Percentiles rank a stretch among this genome's conserved stretches.
Conservation (phyloP, 1,140 invertebrate genomes). For the Drosophila pruinosa region DNA sequence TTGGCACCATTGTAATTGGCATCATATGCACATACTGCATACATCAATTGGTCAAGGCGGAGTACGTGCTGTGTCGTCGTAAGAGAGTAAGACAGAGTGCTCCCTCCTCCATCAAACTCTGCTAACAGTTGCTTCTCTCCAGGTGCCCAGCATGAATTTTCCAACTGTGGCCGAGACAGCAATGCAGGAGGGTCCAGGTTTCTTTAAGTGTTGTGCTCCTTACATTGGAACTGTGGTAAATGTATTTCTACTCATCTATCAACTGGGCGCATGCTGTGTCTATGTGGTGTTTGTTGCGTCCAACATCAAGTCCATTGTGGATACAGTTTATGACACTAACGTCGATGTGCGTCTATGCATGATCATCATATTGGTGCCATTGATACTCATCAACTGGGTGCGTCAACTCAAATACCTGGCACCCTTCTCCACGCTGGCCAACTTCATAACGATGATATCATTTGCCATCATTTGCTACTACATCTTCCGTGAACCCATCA, state of each 20-base stretch:
- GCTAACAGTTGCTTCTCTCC: not conserved
- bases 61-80: conserved; percentile 88
- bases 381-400: conserved; percentile 88
- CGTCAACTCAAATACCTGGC: conserved; percentile 89
- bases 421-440: conserved; percentile 89
- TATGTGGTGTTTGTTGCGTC: conserved; percentile 93
- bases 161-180: conserved; percentile 88
- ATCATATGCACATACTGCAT: conserved; percentile 91
- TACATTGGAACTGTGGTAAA: conserved; percentile 87
- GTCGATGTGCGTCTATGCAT: conserved; percentile 86
- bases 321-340: conserved; percentile 71
- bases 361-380: conserved; percentile 86
- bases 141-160: conserved; percentile 88
- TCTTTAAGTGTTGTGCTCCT: conserved; percentile 85
- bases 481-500: conserved; percentile 85
- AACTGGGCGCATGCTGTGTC: conserved; percentile 94
- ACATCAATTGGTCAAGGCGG: conserved; percentile 87
- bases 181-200: conserved; percentile 87
- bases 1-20: conserved; percentile 88
- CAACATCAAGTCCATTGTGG: conserved; percentile 87
- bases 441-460: conserved; percentile 86
- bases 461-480: conserved; percentile 89
- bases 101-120: not conserved
- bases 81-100: conserved; percentile 82
- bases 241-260: conserved; percentile 90